phyloP scores from a whole-genome alignment of 2,797 vertebrate genomes.

The Catharus ustulatus region DNA sequence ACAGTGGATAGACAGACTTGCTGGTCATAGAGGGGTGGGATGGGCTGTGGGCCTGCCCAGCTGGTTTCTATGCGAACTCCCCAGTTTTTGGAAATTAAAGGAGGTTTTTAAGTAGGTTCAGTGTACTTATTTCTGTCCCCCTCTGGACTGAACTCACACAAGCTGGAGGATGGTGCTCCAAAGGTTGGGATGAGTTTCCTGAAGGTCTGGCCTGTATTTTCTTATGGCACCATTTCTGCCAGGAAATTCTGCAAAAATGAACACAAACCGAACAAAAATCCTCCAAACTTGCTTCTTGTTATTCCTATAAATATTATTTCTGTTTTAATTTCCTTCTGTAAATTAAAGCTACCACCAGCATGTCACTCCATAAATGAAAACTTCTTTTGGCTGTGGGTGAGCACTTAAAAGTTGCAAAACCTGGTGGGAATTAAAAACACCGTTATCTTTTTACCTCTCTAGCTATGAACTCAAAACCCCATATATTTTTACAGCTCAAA shows the following conservation, averaged over 20 bases:
- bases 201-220: background rate
- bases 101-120: background rate
- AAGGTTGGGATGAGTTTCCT: background rate
- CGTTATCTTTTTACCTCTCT: background rate
- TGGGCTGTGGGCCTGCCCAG: background rate
- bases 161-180: fast-evolving
- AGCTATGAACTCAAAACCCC: background rate
- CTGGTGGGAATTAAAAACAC: background rate
- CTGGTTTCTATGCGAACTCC: background rate
- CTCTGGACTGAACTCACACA: background rate
- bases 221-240: background rate
- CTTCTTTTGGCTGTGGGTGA: background rate
- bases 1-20: background rate
- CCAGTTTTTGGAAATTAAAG: background rate
- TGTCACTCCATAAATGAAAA: background rate
- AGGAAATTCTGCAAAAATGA: background rate
- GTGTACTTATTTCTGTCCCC: fast-evolving
- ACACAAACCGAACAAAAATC: background rate
- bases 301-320: background rate
- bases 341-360: background rate
- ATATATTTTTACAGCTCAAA: background rate
- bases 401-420: background rate
- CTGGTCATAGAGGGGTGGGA: background rate
- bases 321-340: background rate
- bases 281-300: background rate